Evolutionary conservation across 2,888 invertebrate species (phyloP).

Genomic region (Phalera bucephala): DNA sequence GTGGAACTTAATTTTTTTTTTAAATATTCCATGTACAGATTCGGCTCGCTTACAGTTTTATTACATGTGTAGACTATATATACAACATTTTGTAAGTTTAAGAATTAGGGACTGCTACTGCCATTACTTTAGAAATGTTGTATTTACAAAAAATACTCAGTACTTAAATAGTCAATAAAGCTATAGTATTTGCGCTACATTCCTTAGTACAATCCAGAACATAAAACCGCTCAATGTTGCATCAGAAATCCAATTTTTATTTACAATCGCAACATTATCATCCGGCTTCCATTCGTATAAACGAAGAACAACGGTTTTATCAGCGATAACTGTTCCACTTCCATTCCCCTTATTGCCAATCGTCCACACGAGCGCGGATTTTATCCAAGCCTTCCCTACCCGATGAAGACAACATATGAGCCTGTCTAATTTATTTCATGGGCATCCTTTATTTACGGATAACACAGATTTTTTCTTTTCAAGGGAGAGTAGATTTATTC

Average conservation of each 20-base stretch:
- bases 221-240: constrained; percentile 8
- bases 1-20: no score
- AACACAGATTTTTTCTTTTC: constrained; percentile 61
- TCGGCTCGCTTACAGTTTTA: no score
- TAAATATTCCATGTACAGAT: no score
- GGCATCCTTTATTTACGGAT: constrained; percentile 62
- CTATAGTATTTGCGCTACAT: no score
- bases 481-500: constrained; percentile 65
- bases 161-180: no score
- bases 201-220: not conserved
- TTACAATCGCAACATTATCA: constrained; percentile 25
- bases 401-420: constrained; percentile 71
- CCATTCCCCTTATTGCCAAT: constrained; percentile 70
- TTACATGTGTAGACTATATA: no score
- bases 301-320: constrained; percentile 48
- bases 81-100: no score
- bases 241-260: constrained; percentile 29
- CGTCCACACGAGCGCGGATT: constrained; percentile 54
- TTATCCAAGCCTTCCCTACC: constrained; percentile 46
- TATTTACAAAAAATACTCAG: no score
- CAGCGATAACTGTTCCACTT: constrained; percentile 54
- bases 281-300: constrained; percentile 36
- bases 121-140: no score
- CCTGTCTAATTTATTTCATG: constrained; percentile 66
- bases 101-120: no score